Base-by-base conservation (phyloP, 2,888 invertebrate species). In the Epirrita christyi region DNA sequence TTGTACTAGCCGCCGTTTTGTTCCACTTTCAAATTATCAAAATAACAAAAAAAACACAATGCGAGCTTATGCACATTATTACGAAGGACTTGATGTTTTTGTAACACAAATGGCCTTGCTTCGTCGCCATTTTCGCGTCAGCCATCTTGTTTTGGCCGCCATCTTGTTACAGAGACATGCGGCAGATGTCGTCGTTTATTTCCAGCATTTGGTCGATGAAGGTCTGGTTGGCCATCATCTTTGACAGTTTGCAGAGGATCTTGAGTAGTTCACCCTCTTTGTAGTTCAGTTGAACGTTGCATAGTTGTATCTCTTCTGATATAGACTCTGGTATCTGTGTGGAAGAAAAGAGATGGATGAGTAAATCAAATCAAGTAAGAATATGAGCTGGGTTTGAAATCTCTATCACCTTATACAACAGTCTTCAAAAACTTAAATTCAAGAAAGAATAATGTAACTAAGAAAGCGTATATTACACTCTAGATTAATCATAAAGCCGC, bases 161-260 rank as follows among this genome's bases (percentile, higher is more conserved):
- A 75, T 79, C 56, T 74, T 71, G 70, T 53, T 66, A 91, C 81
- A 95, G 94, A 64, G 96, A 95, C 87, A 97, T 93, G 73, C 93
- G 93, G 83, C 95, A 95, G 80, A 97, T 97, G 77, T 95, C 95
- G 64, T 95, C 93, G 87, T 98, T 97, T 76, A 97, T 96, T 70
- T 94, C 94, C 67, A 97, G 89, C 75, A 96, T 92, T 85, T 97
- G 96, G 47, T 93, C 93, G 71, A 97, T 93, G 81, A 96, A 98
- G 59, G 93, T 88, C 68, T 94, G 93, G 83, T 97, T 95, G 47
- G 93, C 86, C 76, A 97, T 93, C 49, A 96, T 93, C 61, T 92
- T 92, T 14, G 95, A 94, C 51, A 97, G 88, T 56, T 94, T 93
- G 70, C 92, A 92, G 63, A 97, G 92, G 56, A 95, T 92, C 58